A percentile compares a stretch with the other conserved stretches of the same genome.
phyloP scores from a whole-genome alignment of 2,888 invertebrate species.

The Entomobrya proxima region DNA sequence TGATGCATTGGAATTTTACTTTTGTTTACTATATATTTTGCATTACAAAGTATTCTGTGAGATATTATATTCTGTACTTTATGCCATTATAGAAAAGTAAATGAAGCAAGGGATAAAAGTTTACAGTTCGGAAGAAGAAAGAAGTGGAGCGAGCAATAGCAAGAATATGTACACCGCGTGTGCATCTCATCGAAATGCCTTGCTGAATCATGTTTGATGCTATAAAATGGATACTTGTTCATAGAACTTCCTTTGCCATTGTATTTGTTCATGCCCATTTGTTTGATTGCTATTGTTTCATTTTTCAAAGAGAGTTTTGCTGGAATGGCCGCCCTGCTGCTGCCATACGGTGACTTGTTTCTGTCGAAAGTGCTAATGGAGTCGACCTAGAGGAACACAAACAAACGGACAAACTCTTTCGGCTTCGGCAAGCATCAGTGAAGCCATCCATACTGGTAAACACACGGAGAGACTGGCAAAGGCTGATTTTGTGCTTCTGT shows the following conservation, averaged over 20 bases:
- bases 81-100: neutral
- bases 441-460: neutral
- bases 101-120: neutral
- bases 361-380: constrained; percentile 44
- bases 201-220: neutral
- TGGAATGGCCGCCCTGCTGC: constrained; percentile 28
- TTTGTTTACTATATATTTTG: neutral
- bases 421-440: neutral
- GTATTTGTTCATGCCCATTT: constrained; percentile 46
- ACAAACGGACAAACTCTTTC: neutral
- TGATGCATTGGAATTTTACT: constrained; percentile 7
- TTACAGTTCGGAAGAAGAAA: neutral
- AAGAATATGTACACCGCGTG: neutral
- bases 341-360: constrained; percentile 3
- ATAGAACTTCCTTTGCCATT: neutral
- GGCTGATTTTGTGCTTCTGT: too few relatives aligned
- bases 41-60: neutral
- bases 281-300: constrained; percentile 60
- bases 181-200: neutral
- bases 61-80: too few relatives aligned
- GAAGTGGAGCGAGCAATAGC: neutral
- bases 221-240: neutral
- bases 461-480: neutral
- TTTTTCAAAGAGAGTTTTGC: constrained; percentile 41
- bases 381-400: neutral